Evolutionary conservation across 2,888 invertebrate species (phyloP).

Genomic region (Tricholauxania praeusta): DNA sequence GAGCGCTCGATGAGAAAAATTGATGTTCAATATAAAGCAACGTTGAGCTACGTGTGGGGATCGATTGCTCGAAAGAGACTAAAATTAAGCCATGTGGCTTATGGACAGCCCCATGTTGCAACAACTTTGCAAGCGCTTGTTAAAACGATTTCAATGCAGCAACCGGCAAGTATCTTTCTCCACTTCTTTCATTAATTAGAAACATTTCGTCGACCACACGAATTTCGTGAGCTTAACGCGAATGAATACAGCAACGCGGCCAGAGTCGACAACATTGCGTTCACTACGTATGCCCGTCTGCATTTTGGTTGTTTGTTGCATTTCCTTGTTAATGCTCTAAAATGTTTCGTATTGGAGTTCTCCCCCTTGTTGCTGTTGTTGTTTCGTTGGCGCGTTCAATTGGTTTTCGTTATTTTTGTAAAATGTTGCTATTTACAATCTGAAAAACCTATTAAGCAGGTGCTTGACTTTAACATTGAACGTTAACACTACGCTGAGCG

Average conservation of each 20-base stretch:
- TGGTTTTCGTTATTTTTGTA: slow-evolving; percentile 30
- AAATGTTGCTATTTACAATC: slow-evolving; percentile 31
- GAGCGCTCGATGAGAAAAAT: too few relatives aligned
- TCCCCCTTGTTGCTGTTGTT: background rate
- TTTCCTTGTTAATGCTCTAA: slow-evolving; percentile 18
- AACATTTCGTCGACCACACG: slow-evolving; percentile 32
- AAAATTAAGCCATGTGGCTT: too few relatives aligned
- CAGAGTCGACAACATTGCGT: background rate
- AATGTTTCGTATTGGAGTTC: slow-evolving; percentile 5
- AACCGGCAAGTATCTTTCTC: background rate
- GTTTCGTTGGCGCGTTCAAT: slow-evolving; percentile 13
- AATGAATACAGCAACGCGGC: background rate
- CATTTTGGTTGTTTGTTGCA: too few relatives aligned
- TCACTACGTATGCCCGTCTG: too few relatives aligned
- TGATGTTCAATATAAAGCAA: too few relatives aligned
- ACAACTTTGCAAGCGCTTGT: background rate
- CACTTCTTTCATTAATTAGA: slow-evolving; percentile 29
- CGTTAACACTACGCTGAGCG: too few relatives aligned
- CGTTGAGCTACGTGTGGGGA: too few relatives aligned
- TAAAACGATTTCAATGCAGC: background rate
- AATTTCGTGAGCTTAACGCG: slow-evolving; percentile 1
- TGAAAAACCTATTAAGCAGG: background rate
- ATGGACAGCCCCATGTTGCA: too few relatives aligned
- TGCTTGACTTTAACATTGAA: slow-evolving; percentile 9
- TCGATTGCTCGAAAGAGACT: too few relatives aligned